Conservation (phyloP, 2,888 invertebrate genomes). For the Sepiola atlantica region DNA sequence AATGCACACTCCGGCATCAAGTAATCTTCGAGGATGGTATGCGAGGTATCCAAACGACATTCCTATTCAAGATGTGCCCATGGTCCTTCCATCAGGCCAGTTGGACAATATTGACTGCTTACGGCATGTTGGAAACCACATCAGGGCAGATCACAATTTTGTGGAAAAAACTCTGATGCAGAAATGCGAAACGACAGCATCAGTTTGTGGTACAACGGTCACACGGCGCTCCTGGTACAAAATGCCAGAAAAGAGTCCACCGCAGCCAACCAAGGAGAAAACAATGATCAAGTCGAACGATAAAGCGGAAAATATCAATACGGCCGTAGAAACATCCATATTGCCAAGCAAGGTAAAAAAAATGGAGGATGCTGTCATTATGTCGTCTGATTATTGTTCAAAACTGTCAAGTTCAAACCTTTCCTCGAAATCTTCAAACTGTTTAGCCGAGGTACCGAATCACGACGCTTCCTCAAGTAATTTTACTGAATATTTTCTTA, state of each 20-base stretch:
- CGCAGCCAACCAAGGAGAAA: background rate
- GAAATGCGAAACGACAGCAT: constrained; percentile 33
- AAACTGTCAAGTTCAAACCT: constrained; percentile 1
- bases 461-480: background rate
- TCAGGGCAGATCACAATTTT: constrained; percentile 35
- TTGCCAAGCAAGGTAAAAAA: constrained; percentile 32
- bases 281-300: background rate
- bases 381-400: background rate
- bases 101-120: constrained; percentile 40
- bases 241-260: constrained; percentile 44
- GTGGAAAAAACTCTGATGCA: constrained; percentile 43
- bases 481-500: constrained; percentile 42
- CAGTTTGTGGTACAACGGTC: background rate
- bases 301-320: background rate
- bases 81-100: background rate
- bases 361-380: constrained; percentile 4
- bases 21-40: constrained; percentile 39
- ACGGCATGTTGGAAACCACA: background rate
- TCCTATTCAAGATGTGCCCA: background rate
- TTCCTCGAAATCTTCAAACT: constrained; percentile 39
- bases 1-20: background rate
- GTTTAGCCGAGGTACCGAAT: constrained; percentile 33
- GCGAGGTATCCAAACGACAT: constrained; percentile 38
- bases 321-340: background rate
- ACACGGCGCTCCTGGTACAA: constrained; percentile 43